Percentiles rank a stretch among this genome's conserved stretches.
These are phyloP conservation scores for Urocynchramus pylzowi DNA, from an alignment of 2,113 vertebrate genomes.

Conservation along the genomic window DNA sequence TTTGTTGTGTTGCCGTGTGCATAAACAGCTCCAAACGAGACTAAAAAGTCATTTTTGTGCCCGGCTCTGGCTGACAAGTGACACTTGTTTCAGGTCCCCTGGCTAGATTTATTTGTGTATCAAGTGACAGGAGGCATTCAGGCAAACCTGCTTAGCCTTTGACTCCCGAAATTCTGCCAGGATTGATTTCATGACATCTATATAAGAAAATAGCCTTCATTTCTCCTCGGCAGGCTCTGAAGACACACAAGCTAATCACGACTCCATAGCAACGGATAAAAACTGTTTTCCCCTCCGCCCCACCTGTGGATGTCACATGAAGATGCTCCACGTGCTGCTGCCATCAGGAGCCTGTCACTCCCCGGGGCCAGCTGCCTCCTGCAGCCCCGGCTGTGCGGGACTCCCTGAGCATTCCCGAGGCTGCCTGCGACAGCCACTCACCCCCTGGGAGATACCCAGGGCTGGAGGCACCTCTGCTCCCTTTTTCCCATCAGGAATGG, in stretches of 20 bases:
- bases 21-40: constrained; percentile 49
- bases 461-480: not conserved
- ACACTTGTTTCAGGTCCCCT: constrained; percentile 35
- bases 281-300: constrained; percentile 62
- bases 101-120: constrained; percentile 18
- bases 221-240: constrained; percentile 64
- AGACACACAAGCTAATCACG: constrained; percentile 42
- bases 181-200: constrained; percentile 67
- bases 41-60: constrained; percentile 10
- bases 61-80: constrained; percentile 32
- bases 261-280: constrained; percentile 59
- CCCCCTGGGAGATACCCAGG: not conserved
- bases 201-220: constrained; percentile 63
- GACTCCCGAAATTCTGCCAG: constrained; percentile 58
- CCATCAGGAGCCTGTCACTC: constrained; percentile 64
- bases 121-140: constrained; percentile 38
- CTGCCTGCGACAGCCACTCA: not conserved
- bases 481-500: not conserved
- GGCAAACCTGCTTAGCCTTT: constrained; percentile 68
- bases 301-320: constrained; percentile 70
- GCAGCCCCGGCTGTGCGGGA: not conserved
- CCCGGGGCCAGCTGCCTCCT: constrained; percentile 29
- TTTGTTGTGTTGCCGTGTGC: not conserved
- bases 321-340: constrained; percentile 64
- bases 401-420: not conserved